Evolutionary conservation across 2,113 vertebrate genomes (phyloP).

Genomic region (Solea senegalensis): DNA sequence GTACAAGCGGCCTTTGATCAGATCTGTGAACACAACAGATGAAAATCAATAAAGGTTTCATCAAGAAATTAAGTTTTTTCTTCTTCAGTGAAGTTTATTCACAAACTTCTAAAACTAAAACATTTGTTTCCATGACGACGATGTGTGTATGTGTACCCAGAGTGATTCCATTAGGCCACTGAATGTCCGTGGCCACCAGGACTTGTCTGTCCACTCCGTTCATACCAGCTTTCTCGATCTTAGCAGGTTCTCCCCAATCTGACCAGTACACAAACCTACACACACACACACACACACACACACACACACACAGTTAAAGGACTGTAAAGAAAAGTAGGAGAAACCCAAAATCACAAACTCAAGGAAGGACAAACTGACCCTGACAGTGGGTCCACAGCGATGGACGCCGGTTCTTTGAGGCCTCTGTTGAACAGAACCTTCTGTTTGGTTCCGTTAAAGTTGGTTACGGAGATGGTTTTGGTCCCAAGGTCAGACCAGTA

Average conservation of each 20-base stretch:
- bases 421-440: conserved; percentile 88
- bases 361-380: conserved; percentile 82
- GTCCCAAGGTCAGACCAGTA: conserved; percentile 94
- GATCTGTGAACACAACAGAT: conserved; percentile 78
- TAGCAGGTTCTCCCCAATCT: conserved; percentile 98
- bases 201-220: conserved; percentile 92
- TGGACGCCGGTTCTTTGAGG: conserved; percentile 91
- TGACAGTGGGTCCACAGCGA: conserved; percentile 96
- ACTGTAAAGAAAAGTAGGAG: no score
- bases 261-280: conserved; percentile 98
- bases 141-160: conserved; percentile 81
- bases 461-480: conserved; percentile 92
- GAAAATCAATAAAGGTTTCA: no score
- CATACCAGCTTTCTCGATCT: conserved; percentile 98
- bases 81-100: no score
- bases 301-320: no score
- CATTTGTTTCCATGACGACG: no score
- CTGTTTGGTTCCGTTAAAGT: conserved; percentile 89
- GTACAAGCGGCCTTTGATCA: conserved; percentile 94
- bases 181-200: conserved; percentile 93
- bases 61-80: no score
- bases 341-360: no score
- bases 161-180: conserved; percentile 97
- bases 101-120: no score
- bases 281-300: neutral